Evolutionary conservation across 2,113 vertebrate genomes (phyloP).

Genomic region (Chloropsis hardwickii): DNA sequence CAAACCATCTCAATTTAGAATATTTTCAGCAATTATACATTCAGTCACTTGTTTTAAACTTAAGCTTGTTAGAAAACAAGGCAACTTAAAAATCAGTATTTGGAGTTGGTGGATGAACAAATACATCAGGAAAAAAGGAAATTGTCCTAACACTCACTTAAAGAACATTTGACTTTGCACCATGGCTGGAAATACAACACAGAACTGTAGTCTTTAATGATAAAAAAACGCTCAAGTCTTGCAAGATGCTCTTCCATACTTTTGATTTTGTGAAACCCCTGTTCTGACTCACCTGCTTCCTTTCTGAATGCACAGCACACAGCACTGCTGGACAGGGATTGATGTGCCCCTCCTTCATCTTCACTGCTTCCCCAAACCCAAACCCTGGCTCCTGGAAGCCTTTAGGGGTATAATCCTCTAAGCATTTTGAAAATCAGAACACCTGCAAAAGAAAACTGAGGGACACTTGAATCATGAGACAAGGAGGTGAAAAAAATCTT

Average conservation of each 20-base stretch:
- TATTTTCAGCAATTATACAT: background rate
- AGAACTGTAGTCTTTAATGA: background rate
- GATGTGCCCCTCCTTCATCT: background rate
- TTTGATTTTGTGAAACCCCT: background rate
- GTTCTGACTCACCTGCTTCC: background rate
- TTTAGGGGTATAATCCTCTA: background rate
- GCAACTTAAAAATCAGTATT: background rate
- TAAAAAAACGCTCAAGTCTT: background rate
- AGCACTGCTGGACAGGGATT: background rate
- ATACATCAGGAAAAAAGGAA: background rate
- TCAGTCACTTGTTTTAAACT: background rate
- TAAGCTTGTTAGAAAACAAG: background rate
- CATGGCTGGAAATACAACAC: background rate
- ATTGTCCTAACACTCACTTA: background rate
- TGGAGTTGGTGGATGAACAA: background rate
- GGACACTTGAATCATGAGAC: background rate
- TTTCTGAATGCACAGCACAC: background rate
- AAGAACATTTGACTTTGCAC: background rate
- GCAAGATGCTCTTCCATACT: background rate
- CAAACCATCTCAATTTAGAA: background rate
- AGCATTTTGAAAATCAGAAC: background rate
- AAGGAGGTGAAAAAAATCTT: background rate
- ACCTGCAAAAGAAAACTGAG: background rate
- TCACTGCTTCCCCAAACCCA: background rate
- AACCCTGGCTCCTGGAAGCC: background rate